Evolutionary conservation across 35 echinoderm and acorn worm genomes (phyloP).

Genomic region (Lytechinus variegatus): DNA sequence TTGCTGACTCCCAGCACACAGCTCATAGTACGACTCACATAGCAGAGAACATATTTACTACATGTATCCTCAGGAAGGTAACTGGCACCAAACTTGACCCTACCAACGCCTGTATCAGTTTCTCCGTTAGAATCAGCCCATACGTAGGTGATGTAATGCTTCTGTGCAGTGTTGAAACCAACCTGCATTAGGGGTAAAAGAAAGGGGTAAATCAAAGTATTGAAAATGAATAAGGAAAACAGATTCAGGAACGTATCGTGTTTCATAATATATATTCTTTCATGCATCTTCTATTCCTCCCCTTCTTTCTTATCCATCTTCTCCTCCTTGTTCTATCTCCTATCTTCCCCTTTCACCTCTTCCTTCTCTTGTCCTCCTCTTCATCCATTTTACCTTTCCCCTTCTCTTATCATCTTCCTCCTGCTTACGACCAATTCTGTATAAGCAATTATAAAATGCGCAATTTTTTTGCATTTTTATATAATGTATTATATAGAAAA

Average conservation of each 20-base stretch:
- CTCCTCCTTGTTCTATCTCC: too few relatives aligned
- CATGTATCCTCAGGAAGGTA: constrained; percentile 83
- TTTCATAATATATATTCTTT: too few relatives aligned
- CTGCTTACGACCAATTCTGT: too few relatives aligned
- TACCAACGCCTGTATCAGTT: constrained; percentile 46
- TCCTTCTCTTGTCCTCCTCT: too few relatives aligned
- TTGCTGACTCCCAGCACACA: constrained; percentile 92
- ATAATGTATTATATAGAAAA: too few relatives aligned
- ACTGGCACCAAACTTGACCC: constrained; percentile 62
- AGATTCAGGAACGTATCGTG: background rate
- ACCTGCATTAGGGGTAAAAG: constrained; percentile 22
- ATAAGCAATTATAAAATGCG: too few relatives aligned
- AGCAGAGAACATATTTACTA: constrained; percentile 89
- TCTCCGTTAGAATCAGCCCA: constrained; percentile 69
- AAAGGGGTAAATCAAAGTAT: background rate
- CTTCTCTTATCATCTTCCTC: too few relatives aligned
- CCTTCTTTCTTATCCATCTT: too few relatives aligned
- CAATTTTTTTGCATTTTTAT: too few relatives aligned
- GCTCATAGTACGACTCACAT: constrained; percentile 80
- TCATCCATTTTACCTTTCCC: too few relatives aligned
- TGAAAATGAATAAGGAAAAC: background rate
- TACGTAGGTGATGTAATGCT: constrained; percentile 74
- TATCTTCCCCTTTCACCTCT: too few relatives aligned
- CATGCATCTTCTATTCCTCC: too few relatives aligned
- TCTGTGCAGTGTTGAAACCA: constrained; percentile 79